Evolutionary conservation across 2,888 invertebrate genomes (phyloP), one percentile per base, ranked within the genome.

Genomic region (Coremacera marginata): DNA sequence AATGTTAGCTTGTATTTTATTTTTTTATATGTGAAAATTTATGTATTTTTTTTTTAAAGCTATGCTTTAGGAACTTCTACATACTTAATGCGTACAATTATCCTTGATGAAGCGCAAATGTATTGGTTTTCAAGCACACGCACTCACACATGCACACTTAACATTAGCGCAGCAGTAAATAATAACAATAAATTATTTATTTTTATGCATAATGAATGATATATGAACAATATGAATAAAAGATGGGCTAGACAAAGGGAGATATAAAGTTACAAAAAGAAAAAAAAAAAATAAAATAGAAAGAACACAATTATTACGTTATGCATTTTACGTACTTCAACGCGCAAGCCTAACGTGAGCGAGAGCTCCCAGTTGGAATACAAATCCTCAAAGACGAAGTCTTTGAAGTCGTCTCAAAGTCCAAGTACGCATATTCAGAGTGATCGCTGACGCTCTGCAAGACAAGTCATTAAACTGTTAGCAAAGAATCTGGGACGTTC

Each of bases 21-120:
- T 3, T 7, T 14, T 25, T 3, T 31, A 25, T 62, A 14, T 62
- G 60, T 60, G 22, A n/a, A n/a, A n/a, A n/a, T n/a, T n/a, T 60
- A 14, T 4, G 5, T 4, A 27, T 65, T 25, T 37, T 16, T 49
- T 16, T 49, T 51, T 27, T n/a, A 9, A 37, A 37, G 19, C 55
- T 9, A 8, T 5, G 27, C 62, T 27, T 27, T 31, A 16, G 55
- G 1, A 19, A 22, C 55, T 55, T 19, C 19, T 55, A 70, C 80
- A 79, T 80, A 74, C 75, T 79, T 81, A 77, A 79, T 77, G 77
- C 76, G 70, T 77, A 70, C 79, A 77, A 78, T 79, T 77, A 79
- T 80, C 77, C 78, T 79, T 81, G 78, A 81, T 81, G 80, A 81
- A 79, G 79, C 79, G 80, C 75, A 81, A 81, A 80, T 80, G 80